Evolutionary conservation across 2,888 invertebrate species (phyloP).

Genomic region (Geophilus truncorum): DNA sequence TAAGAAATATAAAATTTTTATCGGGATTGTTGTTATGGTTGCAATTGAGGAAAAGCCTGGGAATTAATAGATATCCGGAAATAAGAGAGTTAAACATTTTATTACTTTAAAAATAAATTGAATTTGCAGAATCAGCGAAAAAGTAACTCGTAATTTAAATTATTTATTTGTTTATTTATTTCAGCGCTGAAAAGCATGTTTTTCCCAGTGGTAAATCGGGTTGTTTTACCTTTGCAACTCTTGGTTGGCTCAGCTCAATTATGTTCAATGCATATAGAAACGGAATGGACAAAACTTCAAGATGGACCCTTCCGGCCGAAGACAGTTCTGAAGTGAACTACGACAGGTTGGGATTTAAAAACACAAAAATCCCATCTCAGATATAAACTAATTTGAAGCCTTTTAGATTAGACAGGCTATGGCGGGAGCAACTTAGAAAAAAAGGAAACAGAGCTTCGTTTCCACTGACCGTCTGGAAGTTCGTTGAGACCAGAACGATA

Average conservation of each 20-base stretch:
- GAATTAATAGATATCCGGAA: too few relatives aligned
- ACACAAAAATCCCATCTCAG: not conserved
- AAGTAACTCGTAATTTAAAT: too few relatives aligned
- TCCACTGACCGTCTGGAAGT: slow-evolving; percentile 44
- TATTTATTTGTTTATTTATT: too few relatives aligned
- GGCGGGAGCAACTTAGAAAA: slow-evolving; percentile 44
- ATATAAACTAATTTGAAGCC: too few relatives aligned
- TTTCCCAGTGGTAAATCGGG: slow-evolving; percentile 43
- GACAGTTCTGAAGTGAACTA: not conserved
- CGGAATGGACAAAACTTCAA: not conserved
- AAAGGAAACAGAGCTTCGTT: slow-evolving; percentile 46
- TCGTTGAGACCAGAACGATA: slow-evolving; percentile 46
- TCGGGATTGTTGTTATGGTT: too few relatives aligned
- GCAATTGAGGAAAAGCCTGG: too few relatives aligned
- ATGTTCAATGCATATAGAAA: slow-evolving; percentile 48
- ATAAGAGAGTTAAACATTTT: too few relatives aligned
- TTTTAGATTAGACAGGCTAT: not conserved
- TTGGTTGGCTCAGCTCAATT: slow-evolving; percentile 48
- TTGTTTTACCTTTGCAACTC: slow-evolving; percentile 47
- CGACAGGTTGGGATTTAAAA: not conserved
- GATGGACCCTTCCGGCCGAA: not conserved
- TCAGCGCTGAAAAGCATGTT: slow-evolving; percentile 31
- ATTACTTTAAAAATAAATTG: not conserved
- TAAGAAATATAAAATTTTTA: too few relatives aligned
- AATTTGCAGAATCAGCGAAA: too few relatives aligned